These are phyloP conservation scores for Muntiacus reevesi DNA, from an alignment of 2,113 vertebrate species.

Conservation along the genomic window DNA sequence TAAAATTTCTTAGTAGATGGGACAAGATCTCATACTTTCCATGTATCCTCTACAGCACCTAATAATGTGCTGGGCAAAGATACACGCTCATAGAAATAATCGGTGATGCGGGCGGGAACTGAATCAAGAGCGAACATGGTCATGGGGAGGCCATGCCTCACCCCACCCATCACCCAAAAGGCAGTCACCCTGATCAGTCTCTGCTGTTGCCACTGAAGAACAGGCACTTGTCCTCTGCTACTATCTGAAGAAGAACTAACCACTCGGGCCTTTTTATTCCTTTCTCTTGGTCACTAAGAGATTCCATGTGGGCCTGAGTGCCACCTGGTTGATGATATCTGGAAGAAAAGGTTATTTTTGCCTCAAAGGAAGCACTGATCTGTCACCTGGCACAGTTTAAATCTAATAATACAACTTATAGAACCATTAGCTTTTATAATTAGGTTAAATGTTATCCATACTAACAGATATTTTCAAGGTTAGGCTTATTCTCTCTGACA, in stretches of 20 bases:
- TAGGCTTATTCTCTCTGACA: conserved; percentile 40
- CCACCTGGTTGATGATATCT: background rate
- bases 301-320: background rate
- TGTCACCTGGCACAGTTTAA: conserved; percentile 31
- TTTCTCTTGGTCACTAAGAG: conserved; percentile 13
- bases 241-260: background rate
- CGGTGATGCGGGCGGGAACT: background rate
- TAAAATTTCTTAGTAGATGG: background rate
- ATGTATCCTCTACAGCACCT: background rate
- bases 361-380: conserved; percentile 13
- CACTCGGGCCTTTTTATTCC: background rate
- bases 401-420: conserved; percentile 1
- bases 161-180: background rate
- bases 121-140: background rate
- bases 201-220: background rate
- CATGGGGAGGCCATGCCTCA: background rate
- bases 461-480: conserved; percentile 40
- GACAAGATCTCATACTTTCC: background rate
- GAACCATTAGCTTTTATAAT: conserved; percentile 36
- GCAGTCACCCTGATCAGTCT: background rate
- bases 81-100: background rate
- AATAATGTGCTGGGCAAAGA: background rate
- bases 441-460: conserved; percentile 24
- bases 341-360: background rate
- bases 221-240: background rate